phyloP scores from a whole-genome alignment of 2,797 vertebrate species.

The Chelon auratus region DNA sequence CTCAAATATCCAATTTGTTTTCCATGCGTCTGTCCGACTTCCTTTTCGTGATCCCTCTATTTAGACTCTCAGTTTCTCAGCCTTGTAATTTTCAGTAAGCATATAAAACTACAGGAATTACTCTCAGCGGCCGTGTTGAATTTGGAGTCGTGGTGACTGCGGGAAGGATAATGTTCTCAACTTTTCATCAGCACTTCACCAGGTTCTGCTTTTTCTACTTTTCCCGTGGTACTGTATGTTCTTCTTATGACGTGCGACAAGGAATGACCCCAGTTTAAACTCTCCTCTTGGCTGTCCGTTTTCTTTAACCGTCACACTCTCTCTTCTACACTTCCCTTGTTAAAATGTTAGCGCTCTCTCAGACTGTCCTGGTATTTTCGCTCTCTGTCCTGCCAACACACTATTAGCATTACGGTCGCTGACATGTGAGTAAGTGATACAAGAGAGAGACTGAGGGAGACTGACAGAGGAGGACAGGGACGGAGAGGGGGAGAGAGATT shows the following conservation, averaged over 20 bases:
- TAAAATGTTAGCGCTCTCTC: background rate
- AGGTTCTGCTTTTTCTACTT: background rate
- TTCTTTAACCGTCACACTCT: constrained; percentile 2
- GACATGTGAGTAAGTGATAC: constrained; percentile 47
- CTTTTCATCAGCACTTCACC: background rate
- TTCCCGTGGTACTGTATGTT: no score
- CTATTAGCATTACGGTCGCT: constrained; percentile 7
- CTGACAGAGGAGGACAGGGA: constrained; percentile 26
- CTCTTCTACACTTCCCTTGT: background rate
- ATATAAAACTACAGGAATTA: no score
- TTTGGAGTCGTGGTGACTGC: background rate
- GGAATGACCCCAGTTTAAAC: no score
- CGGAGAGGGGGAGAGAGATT: constrained; percentile 9
- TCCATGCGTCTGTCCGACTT: background rate
- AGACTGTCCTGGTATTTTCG: constrained; percentile 10
- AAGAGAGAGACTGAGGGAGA: constrained; percentile 21
- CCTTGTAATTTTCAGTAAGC: no score
- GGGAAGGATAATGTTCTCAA: background rate
- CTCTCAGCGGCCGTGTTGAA: no score
- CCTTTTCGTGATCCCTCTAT: background rate
- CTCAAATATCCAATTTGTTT: constrained; percentile 8
- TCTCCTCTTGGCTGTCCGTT: no score
- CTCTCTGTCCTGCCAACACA: constrained; percentile 20
- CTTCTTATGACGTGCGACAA: no score
- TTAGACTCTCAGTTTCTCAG: background rate